Evolutionary conservation across 2,888 invertebrate species (phyloP).

Genomic region (Teleiodes luculella): DNA sequence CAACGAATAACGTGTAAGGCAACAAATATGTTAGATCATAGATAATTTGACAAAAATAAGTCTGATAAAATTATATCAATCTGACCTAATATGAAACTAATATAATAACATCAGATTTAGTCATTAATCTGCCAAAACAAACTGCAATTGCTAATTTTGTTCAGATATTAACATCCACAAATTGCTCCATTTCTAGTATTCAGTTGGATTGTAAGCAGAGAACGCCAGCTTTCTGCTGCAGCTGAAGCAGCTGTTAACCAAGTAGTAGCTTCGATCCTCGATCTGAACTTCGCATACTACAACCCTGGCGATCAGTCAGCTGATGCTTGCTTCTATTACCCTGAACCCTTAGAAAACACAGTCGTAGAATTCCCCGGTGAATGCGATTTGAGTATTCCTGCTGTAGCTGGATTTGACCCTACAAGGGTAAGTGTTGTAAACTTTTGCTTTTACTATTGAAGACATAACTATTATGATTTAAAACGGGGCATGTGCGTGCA

Average conservation of each 20-base stretch:
- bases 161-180: neutral
- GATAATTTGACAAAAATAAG: neutral
- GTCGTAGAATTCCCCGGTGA: slow-evolving; percentile 51
- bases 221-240: slow-evolving; percentile 31
- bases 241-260: slow-evolving; percentile 35
- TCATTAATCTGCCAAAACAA: too few species aligned
- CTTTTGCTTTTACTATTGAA: neutral
- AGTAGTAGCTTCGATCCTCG: slow-evolving; percentile 36
- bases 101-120: too few species aligned
- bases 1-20: too few species aligned
- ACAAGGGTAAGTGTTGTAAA: neutral
- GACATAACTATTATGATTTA: neutral
- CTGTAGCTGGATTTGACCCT: slow-evolving; percentile 36
- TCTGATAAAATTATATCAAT: too few species aligned
- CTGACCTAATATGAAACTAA: too few species aligned
- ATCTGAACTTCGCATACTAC: slow-evolving; percentile 45
- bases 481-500: neutral
- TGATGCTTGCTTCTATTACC: slow-evolving; percentile 56
- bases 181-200: slow-evolving; percentile 42
- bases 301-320: slow-evolving; percentile 35
- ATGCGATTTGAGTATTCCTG: slow-evolving; percentile 42
- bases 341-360: slow-evolving; percentile 43
- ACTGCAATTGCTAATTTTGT: too few species aligned
- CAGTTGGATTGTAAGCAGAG: slow-evolving; percentile 62
- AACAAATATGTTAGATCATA: too few species aligned